Base-by-base conservation (phyloP, 2,888 invertebrate species). In the Mythimna vitellina region DNA sequence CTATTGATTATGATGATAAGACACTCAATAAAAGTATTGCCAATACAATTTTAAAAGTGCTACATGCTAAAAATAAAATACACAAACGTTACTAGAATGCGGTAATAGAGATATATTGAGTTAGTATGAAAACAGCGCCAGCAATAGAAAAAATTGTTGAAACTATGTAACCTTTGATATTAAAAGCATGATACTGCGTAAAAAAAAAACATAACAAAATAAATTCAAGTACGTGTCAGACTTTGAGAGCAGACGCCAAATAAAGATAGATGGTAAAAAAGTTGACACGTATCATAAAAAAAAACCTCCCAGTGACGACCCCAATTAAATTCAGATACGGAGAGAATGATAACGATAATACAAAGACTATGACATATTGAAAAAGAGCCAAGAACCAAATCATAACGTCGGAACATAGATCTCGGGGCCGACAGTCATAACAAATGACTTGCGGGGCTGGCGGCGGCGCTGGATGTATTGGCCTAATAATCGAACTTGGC, bases 311-410 rank as follows among this genome's bases (percentile, higher is more conserved):
- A 46, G 29, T 22, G 54, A 14, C 49, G 72, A 76, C 61, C 62
- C 72, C 78, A 78, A 78, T 76, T 76, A 72, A 78, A 76, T 72
- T 78, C 53, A 57, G 35, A 57, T 72, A 70, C 56, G 38, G 8
- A 25, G 29, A 65, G 35, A 69, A 63, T n/a, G 51, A 38, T 60
- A 38, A 60, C 29, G 38, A 65, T 78, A 63, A 66, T 63, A 58
- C 12, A 65, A 62, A 66, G 61, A 78, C 51, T 53, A 46, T 76
- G 73, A 78, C 62, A 73, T 58, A 63, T 78, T 73, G 78, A 66
- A 78, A 78, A 73, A 58, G n/a, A 60, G 35, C 65, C 66, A 57
- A 65, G 42, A 77, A 65, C 35, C 70, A 76, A 80, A 76, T 76
- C 63, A 70, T 80, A 80, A 70, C 64, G 70, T 53, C n/a, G 56